Base-by-base conservation (phyloP, 2,888 invertebrate species). In the Gymnocheta viridis region DNA sequence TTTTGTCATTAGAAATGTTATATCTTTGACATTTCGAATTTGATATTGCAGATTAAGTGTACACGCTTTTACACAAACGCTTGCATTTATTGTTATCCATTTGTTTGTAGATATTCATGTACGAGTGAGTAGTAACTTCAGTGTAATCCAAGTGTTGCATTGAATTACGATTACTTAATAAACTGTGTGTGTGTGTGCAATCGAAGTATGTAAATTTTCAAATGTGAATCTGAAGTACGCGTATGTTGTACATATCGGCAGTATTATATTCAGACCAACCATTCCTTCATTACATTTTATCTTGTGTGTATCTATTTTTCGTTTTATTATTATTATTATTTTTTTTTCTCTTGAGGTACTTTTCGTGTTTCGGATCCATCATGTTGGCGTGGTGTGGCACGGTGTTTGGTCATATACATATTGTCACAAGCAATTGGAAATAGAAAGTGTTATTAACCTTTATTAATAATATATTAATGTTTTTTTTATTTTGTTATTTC, bases 371-470 rank as follows among this genome's bases (percentile, higher is more conserved):
- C 38, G 38, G 35, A 51, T 77, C 69, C 27, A 58, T 67, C 38
- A 38, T 67, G 49, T 38, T 67, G 66, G 44, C 35, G 32, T 44
- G n/a, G 29, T 12, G 58, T 58, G 24, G 60, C 56, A 7, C 35
- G 27, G 77, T 58, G 49, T 58, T 47, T 67, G 58, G 67, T 27
- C 58, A 49, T 49, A 58, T 41, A 12, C 22, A 64, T 60, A 62
- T 49, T 74, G 62, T 74, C 73, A 51, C 19, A 38, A 29, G 38
- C 49, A 49, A 17, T 62, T 78, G 51, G 27, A 64, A 83, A 82
- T 76, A 58, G 79, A 83, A 83, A 83, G 82, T 79, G 79, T 83
- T 82, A 70, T 83, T 83, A 79, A 83, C 82, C 82, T 79, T 79
- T 74, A 47, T 58, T 70, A 58, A 74, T 58, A 79, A 56, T 14